These are phyloP conservation scores for Micrasema longulum DNA, from an alignment of 1,140 invertebrate species.

Conservation along the genomic window DNA sequence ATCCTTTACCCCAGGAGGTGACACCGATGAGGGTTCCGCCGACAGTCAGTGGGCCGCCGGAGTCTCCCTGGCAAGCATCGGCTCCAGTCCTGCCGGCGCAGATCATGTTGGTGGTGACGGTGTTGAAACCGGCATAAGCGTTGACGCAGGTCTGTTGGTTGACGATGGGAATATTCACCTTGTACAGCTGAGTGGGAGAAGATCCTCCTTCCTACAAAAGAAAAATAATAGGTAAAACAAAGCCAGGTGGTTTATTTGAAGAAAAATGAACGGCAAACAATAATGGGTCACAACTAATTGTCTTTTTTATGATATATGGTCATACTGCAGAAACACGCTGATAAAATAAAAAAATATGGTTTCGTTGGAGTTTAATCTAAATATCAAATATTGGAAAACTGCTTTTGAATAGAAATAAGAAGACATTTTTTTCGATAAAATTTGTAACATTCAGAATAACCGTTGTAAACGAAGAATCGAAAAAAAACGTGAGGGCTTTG, in stretches of 20 bases:
- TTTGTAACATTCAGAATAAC: neutral
- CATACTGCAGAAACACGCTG: too few relatives aligned
- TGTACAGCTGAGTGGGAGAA: conserved; percentile 58
- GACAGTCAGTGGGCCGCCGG: conserved; percentile 58
- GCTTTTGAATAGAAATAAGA: neutral
- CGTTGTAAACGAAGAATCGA: neutral
- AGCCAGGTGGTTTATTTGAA: too few relatives aligned
- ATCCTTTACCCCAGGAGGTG: conserved; percentile 65
- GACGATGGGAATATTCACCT: conserved; percentile 60
- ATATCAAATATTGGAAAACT: neutral
- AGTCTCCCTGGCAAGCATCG: conserved; percentile 58
- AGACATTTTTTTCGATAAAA: too few relatives aligned
- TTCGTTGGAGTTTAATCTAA: too few relatives aligned
- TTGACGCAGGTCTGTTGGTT: conserved; percentile 54
- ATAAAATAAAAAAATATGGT: too few relatives aligned
- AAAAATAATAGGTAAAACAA: neutral
- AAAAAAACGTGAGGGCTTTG: neutral
- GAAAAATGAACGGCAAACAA: too few relatives aligned
- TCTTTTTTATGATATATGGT: too few relatives aligned
- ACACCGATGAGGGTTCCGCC: conserved; percentile 59
- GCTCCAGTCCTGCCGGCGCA: conserved; percentile 68
- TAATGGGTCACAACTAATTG: too few relatives aligned
- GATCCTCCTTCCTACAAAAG: conserved; percentile 40
- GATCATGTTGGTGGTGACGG: conserved; percentile 59
- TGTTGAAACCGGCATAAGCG: conserved; percentile 51